Base-by-base conservation (phyloP, 2,888 invertebrate species). In the Macrophya annulata region DNA sequence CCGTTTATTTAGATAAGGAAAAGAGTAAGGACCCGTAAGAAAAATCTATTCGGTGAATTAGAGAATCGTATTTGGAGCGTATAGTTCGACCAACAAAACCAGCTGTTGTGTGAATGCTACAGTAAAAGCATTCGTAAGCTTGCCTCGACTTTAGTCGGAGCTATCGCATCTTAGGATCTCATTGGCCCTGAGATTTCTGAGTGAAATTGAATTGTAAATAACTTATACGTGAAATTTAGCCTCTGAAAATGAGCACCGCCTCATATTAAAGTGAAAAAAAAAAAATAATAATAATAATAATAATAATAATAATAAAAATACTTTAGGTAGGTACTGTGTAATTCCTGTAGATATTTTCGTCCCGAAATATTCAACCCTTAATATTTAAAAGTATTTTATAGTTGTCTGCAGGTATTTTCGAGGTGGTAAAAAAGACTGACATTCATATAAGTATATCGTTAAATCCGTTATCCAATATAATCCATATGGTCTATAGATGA, bases 141-240 rank as follows among this genome's bases (percentile, higher is more conserved):
- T 1, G 40, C 21, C 48, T 76, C 45, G 72, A 74, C 45, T 43
- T 25, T 43, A 45, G 37, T 45, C 51, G 51, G 31, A 31, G 59
- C 43, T 21, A 21, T 81, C n/a, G 43, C 21, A 59, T 51, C 79
- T 55, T 6, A 37, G 17, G 37, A 77, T 77, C 37, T 5, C n/a
- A 62, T 81, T 81, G 81, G 40, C 43, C 81, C 12, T 21, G 25
- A 43, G 25, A 68, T 62, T 81, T 21, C 81, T 40, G 43, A 62
- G 51, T 62, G 62, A 62, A 81, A 81, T 81, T 81, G 81, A 81
- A 81, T 81, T 81, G 21, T 81, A 43, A 81, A 81, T 81, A 81
- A 62, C 3, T 59, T n/a, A 81, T 62, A n/a, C 79, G 55, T 43
- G 51, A 62, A 21, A 62, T 59, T 55, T 25, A 71, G 12, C 74